Conservation (phyloP, 2,888 invertebrate genomes). For the Tenthredo notha region DNA sequence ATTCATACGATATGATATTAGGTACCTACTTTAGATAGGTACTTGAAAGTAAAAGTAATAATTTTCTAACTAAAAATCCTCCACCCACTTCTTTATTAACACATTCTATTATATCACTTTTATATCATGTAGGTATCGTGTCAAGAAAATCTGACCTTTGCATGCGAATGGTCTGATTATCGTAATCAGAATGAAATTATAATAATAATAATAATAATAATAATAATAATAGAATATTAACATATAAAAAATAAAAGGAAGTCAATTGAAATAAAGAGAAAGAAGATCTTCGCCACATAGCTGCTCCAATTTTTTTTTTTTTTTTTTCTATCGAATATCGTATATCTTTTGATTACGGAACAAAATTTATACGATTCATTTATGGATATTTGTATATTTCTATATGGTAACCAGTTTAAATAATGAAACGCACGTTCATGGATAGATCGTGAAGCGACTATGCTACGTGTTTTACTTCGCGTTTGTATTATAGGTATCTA, state of each 20-base stretch:
- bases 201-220: too few relatives aligned
- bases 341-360: not conserved
- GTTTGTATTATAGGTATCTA: not conserved
- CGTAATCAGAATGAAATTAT: too few relatives aligned
- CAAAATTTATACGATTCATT: not conserved
- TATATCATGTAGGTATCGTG: too few relatives aligned
- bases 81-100: not conserved
- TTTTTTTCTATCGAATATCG: not conserved
- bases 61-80: conserved; percentile 52
- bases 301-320: not conserved
- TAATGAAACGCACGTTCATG: conserved; percentile 39
- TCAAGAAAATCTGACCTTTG: too few relatives aligned
- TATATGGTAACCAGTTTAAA: conserved; percentile 35
- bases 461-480: not conserved
- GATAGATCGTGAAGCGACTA: conserved; percentile 28
- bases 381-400: not conserved
- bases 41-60: conserved; percentile 43
- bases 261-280: not conserved
- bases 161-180: too few relatives aligned
- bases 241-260: not conserved
- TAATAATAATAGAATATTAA: too few relatives aligned
- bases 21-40: too few relatives aligned
- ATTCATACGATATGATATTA: too few relatives aligned
- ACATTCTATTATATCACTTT: not conserved
- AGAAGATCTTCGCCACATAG: not conserved